Conservation (phyloP, 2,888 invertebrate genomes). For the Tanaodytes sp. region DNA sequence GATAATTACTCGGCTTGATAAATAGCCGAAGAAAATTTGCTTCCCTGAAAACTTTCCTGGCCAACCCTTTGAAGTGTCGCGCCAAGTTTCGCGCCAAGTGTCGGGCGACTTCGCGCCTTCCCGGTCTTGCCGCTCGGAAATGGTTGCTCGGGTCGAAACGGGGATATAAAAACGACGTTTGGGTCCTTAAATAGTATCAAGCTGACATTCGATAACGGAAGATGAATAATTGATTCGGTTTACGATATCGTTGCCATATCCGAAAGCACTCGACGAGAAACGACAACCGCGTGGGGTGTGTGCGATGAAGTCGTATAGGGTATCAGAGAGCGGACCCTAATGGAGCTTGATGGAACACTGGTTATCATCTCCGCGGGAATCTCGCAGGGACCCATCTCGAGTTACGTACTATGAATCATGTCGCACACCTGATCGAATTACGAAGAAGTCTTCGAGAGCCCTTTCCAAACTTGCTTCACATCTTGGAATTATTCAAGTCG, state of each 20-base stretch:
- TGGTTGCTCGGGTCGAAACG: too few relatives aligned
- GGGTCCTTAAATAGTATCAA: too few relatives aligned
- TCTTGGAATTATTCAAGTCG: constrained; percentile 18
- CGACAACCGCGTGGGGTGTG: constrained; percentile 15
- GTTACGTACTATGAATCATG: constrained; percentile 28
- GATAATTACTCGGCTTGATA: too few relatives aligned
- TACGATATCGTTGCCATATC: background rate
- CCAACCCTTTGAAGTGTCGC: too few relatives aligned
- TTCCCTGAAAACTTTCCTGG: constrained; percentile 34
- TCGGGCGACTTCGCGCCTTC: background rate
- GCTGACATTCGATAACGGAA: background rate
- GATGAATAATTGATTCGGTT: too few relatives aligned
- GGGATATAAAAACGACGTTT: too few relatives aligned
- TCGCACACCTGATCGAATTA: constrained; percentile 31
- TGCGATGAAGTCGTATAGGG: constrained; percentile 28
- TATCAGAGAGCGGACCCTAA: constrained; percentile 25
- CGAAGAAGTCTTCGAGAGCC: background rate
- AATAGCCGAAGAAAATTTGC: constrained; percentile 43
- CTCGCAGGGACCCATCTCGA: constrained; percentile 30
- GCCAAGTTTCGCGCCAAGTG: constrained; percentile 30
- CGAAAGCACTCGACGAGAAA: constrained; percentile 22
- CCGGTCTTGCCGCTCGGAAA: background rate
- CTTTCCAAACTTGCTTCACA: background rate
- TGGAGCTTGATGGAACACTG: constrained; percentile 33
- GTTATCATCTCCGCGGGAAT: constrained; percentile 16